A percentile compares a stretch with the other conserved stretches of the same genome.
These are phyloP conservation scores for Meiosimyza decipiens DNA, from an alignment of 2,888 invertebrate species.

Conservation along the genomic window DNA sequence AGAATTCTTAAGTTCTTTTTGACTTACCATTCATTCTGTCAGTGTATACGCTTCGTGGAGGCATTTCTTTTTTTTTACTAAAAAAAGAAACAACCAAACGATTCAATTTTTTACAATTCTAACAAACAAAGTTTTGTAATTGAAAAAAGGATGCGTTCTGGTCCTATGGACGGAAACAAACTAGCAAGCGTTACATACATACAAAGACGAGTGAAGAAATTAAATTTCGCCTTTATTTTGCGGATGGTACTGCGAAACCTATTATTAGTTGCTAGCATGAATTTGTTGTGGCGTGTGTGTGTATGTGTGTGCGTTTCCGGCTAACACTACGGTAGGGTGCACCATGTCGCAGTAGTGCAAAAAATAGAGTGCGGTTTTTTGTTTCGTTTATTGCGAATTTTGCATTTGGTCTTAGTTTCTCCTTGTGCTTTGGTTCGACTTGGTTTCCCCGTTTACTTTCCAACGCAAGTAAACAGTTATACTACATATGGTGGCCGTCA, in stretches of 20 bases:
- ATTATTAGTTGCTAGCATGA: slow-evolving; percentile 21
- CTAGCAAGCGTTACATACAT: background rate
- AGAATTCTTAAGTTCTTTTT: background rate
- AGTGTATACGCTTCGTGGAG: background rate
- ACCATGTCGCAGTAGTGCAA: slow-evolving; percentile 2
- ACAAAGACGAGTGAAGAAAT: slow-evolving; percentile 22
- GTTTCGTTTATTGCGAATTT: slow-evolving; percentile 20
- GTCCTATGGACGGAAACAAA: background rate
- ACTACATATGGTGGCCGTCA: too few species aligned
- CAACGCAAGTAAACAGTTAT: background rate
- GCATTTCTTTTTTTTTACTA: background rate
- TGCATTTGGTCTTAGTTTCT: slow-evolving; percentile 14
- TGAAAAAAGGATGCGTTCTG: slow-evolving; percentile 7
- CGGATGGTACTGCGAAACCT: slow-evolving; percentile 9
- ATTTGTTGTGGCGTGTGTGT: background rate
- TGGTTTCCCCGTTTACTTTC: background rate
- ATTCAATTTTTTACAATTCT: slow-evolving; percentile 17
- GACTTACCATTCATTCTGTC: background rate
- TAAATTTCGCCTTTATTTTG: slow-evolving; percentile 31
- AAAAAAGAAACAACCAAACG: background rate
- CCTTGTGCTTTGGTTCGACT: slow-evolving; percentile 15
- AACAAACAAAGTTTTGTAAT: background rate
- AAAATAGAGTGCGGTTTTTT: slow-evolving; percentile 10
- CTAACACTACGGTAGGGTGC: slow-evolving; percentile 14
- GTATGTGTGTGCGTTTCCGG: slow-evolving; percentile 23